Conservation (phyloP, 2,113 vertebrate species). For the Gavia stellata region DNA sequence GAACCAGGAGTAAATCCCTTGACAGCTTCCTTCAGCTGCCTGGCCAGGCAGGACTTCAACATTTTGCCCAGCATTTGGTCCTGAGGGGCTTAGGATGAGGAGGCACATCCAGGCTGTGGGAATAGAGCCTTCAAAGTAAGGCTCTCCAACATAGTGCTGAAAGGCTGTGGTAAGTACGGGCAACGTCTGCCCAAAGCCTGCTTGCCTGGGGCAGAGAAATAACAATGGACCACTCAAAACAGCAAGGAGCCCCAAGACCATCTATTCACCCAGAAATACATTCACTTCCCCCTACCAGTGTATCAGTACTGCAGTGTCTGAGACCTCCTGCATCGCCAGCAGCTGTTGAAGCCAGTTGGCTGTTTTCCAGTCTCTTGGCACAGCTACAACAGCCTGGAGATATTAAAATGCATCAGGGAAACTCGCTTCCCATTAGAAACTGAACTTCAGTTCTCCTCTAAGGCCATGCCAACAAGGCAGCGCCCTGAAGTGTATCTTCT, state of each 20-base stretch:
- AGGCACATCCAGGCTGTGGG: background rate
- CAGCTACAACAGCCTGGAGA: background rate
- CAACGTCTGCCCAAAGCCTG: background rate
- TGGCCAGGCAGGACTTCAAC: background rate
- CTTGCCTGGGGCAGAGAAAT: background rate
- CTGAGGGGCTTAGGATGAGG: background rate
- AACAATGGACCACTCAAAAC: background rate
- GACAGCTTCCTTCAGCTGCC: background rate
- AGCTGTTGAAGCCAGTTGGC: background rate
- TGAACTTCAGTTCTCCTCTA: background rate
- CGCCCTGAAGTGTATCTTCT: background rate
- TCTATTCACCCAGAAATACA: background rate
- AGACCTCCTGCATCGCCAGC: background rate
- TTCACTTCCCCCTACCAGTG: background rate
- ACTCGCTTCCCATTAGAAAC: background rate
- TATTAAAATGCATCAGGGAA: background rate
- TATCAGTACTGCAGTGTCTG: background rate
- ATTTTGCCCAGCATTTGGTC: background rate
- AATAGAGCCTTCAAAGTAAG: background rate
- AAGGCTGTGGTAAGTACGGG: background rate
- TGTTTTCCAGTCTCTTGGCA: background rate
- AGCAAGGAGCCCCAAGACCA: background rate
- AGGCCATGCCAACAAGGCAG: background rate
- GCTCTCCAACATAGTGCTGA: background rate
- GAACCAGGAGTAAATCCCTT: background rate